Percentiles rank a stretch among this genome's conserved stretches.
Conservation (phyloP, 2,113 vertebrate genomes). For the Pteruthius melanotis region DNA sequence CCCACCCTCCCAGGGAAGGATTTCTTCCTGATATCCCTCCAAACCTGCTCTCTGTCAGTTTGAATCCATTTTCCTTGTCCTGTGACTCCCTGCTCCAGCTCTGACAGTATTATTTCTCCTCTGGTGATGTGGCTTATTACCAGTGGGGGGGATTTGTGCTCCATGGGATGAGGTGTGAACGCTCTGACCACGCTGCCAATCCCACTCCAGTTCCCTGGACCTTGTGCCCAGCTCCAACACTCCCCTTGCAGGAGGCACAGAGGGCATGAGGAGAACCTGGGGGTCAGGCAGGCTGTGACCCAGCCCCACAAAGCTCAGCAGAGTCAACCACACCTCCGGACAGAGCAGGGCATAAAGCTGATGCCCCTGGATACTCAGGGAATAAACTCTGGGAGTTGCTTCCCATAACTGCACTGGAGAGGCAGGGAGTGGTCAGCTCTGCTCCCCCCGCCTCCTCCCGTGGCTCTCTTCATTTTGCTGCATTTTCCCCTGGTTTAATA, state of each 20-base stretch:
- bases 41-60: no score
- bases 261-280: background rate
- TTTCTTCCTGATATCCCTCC: background rate
- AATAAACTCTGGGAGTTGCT: background rate
- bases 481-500: conserved; percentile 13
- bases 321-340: background rate
- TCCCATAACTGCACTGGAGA: background rate
- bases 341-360: background rate
- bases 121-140: background rate
- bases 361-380: background rate
- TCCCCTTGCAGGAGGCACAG: background rate
- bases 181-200: background rate
- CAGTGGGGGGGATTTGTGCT: background rate
- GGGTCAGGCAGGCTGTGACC: background rate
- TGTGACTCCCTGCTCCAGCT: background rate
- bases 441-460: background rate
- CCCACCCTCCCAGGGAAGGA: fast-evolving
- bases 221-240: background rate
- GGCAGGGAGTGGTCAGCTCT: background rate
- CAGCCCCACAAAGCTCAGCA: background rate
- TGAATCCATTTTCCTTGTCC: background rate
- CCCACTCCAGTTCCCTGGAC: fast-evolving
- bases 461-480: background rate
- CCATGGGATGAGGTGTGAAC: background rate
- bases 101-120: background rate